Evolutionary conservation across 2,888 invertebrate species (phyloP).

Genomic region (Melieria crassipennis): DNA sequence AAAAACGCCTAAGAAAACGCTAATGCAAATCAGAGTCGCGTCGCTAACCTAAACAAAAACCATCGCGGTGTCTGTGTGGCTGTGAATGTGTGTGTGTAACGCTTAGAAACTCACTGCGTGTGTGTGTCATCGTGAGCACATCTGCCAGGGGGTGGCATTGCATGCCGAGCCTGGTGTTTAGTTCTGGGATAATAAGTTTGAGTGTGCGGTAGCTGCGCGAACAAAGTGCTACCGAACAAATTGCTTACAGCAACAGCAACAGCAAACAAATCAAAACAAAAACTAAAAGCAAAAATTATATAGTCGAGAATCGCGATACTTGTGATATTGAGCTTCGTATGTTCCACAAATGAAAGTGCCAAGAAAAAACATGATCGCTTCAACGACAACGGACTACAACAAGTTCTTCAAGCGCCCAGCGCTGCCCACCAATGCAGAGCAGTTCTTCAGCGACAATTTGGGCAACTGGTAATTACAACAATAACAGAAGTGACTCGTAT

Average conservation of each 20-base stretch:
- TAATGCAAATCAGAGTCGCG: no score
- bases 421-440: slow-evolving; percentile 58
- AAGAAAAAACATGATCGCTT: slow-evolving; percentile 50
- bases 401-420: slow-evolving; percentile 56
- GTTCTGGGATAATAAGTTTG: no score
- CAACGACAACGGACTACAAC: slow-evolving; percentile 52
- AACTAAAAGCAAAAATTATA: neutral
- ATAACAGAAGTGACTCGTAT: neutral
- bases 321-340: no score
- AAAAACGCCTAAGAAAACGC: no score
- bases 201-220: neutral
- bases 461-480: slow-evolving; percentile 51
- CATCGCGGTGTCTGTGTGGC: no score
- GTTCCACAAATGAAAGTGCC: slow-evolving; percentile 1
- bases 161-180: no score
- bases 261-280: slow-evolving; percentile 17
- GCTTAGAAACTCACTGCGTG: no score
- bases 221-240: slow-evolving; percentile 7
- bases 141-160: no score
- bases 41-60: no score
- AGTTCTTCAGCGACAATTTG: slow-evolving; percentile 53
- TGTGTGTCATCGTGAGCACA: no score
- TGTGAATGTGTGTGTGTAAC: no score
- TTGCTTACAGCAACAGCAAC: neutral
- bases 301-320: neutral